Percentiles rank a stretch among this genome's conserved stretches.
Conservation (phyloP, 92 coral and sea anemone species). For the Phymanthus crucifer region DNA sequence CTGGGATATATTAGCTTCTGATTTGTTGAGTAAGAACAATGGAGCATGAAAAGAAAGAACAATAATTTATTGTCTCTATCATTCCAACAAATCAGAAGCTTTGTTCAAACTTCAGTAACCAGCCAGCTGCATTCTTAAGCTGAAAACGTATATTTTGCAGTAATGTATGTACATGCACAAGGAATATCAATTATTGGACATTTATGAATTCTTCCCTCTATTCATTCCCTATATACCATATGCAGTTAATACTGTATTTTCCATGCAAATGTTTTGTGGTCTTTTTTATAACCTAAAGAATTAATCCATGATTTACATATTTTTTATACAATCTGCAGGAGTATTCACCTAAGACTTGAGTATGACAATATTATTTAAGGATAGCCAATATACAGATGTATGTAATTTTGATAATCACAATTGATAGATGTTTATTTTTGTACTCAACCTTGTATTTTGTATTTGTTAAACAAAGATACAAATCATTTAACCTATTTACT, state of each 20-base stretch:
- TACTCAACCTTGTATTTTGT: constrained; percentile 5
- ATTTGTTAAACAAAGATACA: not conserved
- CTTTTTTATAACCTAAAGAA: not conserved
- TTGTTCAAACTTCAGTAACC: too few species aligned
- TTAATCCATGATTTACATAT: not conserved
- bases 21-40: too few species aligned
- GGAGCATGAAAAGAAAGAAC: too few species aligned
- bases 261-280: not conserved
- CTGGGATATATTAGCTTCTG: too few species aligned
- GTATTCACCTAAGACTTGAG: not conserved
- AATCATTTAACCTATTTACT: not conserved
- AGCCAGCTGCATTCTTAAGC: too few species aligned
- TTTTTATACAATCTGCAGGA: constrained; percentile 9
- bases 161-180: too few species aligned
- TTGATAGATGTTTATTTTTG: constrained; percentile 1
- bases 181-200: not conserved
- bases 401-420: constrained; percentile 5
- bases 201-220: not conserved
- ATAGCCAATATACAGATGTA: constrained; percentile 1
- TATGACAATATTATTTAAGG: not conserved
- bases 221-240: too few species aligned
- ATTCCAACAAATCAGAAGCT: too few species aligned
- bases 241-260: too few species aligned
- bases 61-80: too few species aligned
- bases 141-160: too few species aligned